These are phyloP conservation scores for Bombus vancouverensis DNA, from an alignment of 1,140 invertebrate species.

Conservation along the genomic window DNA sequence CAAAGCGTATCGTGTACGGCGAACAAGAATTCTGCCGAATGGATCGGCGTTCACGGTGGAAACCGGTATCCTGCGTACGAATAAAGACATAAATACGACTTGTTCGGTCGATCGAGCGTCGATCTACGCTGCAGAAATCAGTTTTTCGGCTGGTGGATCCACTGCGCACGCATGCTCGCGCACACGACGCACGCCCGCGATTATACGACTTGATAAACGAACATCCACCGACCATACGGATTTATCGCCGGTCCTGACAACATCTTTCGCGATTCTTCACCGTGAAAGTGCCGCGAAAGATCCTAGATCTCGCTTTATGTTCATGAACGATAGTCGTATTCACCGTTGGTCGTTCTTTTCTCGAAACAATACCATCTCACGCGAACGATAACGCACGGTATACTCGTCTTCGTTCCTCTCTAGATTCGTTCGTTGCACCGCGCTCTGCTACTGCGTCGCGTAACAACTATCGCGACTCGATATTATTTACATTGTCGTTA, in stretches of 20 bases:
- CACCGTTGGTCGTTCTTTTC: neutral
- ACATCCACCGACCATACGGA: constrained; percentile 51
- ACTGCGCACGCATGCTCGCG: constrained; percentile 31
- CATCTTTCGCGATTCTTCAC: constrained; percentile 41
- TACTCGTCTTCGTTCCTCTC: neutral
- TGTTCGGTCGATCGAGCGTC: neutral
- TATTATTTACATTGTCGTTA: constrained; percentile 49
- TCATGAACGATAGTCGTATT: constrained; percentile 46
- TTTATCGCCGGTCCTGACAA: constrained; percentile 45
- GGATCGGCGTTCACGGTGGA: neutral
- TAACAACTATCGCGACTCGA: constrained; percentile 54
- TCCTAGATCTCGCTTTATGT: constrained; percentile 13
- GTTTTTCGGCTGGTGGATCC: constrained; percentile 50
- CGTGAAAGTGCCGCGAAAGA: neutral
- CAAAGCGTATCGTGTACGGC: constrained; percentile 40
- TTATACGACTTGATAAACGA: constrained; percentile 49
- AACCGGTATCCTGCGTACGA: constrained; percentile 52
- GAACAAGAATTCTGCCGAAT: constrained; percentile 26
- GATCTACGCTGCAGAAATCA: constrained; percentile 45
- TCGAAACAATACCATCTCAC: constrained; percentile 38
- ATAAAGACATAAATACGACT: constrained; percentile 59
- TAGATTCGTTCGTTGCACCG: neutral
- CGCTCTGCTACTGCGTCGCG: neutral
- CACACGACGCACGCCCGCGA: constrained; percentile 40
- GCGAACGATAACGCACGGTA: constrained; percentile 48